Evolutionary conservation across 2,797 vertebrate genomes (phyloP).

Genomic region (Columba guinea): DNA sequence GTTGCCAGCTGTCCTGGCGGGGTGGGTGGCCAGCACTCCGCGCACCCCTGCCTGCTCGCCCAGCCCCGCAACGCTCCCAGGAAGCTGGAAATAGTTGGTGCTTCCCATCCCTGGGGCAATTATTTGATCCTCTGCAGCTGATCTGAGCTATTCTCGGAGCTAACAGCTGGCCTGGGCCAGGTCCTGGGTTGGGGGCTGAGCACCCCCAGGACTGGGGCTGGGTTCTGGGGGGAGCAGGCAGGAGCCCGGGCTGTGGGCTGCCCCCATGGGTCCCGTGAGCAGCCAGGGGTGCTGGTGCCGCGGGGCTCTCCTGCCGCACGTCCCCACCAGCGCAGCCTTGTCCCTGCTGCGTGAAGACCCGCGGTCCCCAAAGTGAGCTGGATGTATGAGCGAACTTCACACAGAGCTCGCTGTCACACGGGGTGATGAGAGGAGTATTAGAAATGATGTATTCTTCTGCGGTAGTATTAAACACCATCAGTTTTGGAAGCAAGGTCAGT

Average conservation of each 20-base stretch:
- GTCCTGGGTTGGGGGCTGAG: background rate
- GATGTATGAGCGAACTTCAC: background rate
- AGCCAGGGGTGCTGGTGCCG: fast-evolving
- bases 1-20: fast-evolving
- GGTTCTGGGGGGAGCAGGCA: background rate
- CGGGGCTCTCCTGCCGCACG: fast-evolving
- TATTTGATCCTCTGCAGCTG: slow-evolving; percentile 13
- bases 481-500: background rate
- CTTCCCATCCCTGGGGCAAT: background rate
- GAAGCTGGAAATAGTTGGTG: background rate
- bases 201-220: fast-evolving
- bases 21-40: background rate
- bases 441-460: background rate
- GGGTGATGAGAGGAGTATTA: background rate
- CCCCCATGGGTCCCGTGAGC: fast-evolving
- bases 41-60: fast-evolving
- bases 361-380: background rate
- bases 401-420: fast-evolving
- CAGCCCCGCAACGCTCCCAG: background rate
- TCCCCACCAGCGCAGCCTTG: fast-evolving
- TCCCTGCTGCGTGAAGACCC: background rate
- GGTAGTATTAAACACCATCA: fast-evolving
- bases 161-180: background rate
- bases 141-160: background rate
- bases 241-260: background rate